phyloP scores from a whole-genome alignment of 1,140 invertebrate genomes.

The Melanaphis sacchari region DNA sequence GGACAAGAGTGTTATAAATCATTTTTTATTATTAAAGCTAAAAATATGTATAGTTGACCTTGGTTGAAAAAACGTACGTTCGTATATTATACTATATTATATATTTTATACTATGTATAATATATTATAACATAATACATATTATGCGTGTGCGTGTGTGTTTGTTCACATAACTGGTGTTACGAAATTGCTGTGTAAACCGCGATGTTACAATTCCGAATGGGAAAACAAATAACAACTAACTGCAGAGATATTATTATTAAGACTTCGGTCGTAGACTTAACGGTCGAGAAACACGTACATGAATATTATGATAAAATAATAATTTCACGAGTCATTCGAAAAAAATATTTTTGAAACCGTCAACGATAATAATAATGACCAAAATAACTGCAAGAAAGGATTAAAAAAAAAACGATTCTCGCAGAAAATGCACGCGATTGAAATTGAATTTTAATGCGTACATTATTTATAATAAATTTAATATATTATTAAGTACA shows the following conservation, averaged over 20 bases:
- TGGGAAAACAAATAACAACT: background rate
- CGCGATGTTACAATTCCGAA: constrained; percentile 29
- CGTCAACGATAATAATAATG: background rate
- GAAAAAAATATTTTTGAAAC: background rate
- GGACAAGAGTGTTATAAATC: background rate
- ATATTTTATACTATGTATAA: background rate
- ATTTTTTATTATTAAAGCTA: background rate
- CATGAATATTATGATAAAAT: background rate
- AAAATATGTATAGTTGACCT: background rate
- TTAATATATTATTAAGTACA: background rate
- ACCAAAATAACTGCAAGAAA: background rate
- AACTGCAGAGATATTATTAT: background rate
- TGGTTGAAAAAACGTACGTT: background rate
- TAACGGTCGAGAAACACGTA: constrained; percentile 15
- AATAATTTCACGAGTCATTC: constrained; percentile 1
- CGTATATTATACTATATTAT: background rate
- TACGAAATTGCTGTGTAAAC: constrained; percentile 40
- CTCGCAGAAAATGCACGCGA: background rate
- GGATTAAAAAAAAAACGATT: background rate
- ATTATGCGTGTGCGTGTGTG: background rate
- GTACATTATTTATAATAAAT: background rate
- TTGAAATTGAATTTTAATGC: background rate
- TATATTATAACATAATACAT: background rate
- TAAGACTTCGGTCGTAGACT: background rate
- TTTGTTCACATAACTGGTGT: constrained; percentile 8